A percentile compares a stretch with the other conserved stretches of the same genome.
Conservation (phyloP, 2,888 invertebrate species). For the Heteromurus nitidus region DNA sequence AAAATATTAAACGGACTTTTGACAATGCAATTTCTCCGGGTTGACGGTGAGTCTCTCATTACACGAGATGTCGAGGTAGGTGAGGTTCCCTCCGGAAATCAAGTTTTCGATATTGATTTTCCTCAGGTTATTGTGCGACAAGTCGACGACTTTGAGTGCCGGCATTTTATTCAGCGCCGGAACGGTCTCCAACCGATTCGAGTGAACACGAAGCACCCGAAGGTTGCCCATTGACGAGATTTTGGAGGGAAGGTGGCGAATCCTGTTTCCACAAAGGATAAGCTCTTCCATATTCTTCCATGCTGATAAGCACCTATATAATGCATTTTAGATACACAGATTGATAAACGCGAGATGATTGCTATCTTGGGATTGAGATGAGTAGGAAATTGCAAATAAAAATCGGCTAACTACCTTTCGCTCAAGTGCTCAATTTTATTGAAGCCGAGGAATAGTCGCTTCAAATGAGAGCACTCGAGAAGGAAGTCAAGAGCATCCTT, state of each 20-base stretch:
- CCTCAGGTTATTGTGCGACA: constrained; percentile 90
- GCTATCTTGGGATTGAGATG: not conserved
- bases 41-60: constrained; percentile 89
- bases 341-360: not conserved
- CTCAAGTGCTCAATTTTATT: constrained; percentile 72
- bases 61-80: constrained; percentile 89
- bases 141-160: constrained; percentile 86
- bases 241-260: constrained; percentile 85
- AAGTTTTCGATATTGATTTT: constrained; percentile 85
- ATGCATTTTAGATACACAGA: not conserved
- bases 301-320: constrained; percentile 80
- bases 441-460: constrained; percentile 71
- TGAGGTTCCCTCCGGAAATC: constrained; percentile 84
- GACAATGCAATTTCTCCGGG: constrained; percentile 75
- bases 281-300: constrained; percentile 89
- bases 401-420: constrained; percentile 70
- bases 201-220: constrained; percentile 86
- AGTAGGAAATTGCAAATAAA: no score
- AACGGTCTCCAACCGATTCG: constrained; percentile 85
- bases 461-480: constrained; percentile 68
- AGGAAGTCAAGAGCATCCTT: constrained; percentile 73
- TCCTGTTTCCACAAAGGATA: constrained; percentile 87
- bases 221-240: constrained; percentile 84
- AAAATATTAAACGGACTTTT: constrained; percentile 68
- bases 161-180: constrained; percentile 86